These are phyloP conservation scores for Drosophila erecta DNA, from an alignment of 1,140 invertebrate species.

Conservation along the genomic window DNA sequence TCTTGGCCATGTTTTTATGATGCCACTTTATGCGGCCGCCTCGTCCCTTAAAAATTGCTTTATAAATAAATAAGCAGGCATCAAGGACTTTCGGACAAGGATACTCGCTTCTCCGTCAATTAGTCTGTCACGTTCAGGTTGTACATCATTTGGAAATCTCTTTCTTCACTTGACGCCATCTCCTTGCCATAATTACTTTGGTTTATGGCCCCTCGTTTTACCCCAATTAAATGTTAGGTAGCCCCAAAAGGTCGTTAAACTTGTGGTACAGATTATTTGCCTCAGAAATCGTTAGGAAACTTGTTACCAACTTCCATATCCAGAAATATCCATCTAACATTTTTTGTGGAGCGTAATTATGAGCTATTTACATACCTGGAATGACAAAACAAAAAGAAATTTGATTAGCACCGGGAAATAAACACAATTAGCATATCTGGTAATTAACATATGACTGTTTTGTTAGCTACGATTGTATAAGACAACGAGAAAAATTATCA, in stretches of 20 bases:
- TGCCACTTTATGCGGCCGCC: constrained; percentile 22
- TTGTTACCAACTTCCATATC: constrained; percentile 24
- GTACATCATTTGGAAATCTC: constrained; percentile 64
- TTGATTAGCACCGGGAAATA: constrained; percentile 25
- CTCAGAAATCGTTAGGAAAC: constrained; percentile 27
- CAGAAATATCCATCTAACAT: constrained; percentile 23
- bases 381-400: constrained; percentile 41
- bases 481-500: background rate
- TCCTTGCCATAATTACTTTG: constrained; percentile 47
- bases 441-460: constrained; percentile 23
- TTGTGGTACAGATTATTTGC: constrained; percentile 38
- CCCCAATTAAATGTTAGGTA: constrained; percentile 52
- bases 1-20: constrained; percentile 43
- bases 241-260: constrained; percentile 49
- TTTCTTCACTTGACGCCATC: constrained; percentile 29
- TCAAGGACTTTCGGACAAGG: constrained; percentile 34
- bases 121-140: constrained; percentile 54
- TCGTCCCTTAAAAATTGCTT: constrained; percentile 62
- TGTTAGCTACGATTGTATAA: constrained; percentile 7
- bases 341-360: constrained; percentile 27
- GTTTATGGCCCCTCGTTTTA: constrained; percentile 37
- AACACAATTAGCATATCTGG: constrained; percentile 31
- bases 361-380: constrained; percentile 56
- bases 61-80: constrained; percentile 73
- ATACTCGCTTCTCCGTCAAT: constrained; percentile 44